A percentile compares a stretch with the other conserved stretches of the same genome.
These are phyloP conservation scores for Pachydiplax longipennis DNA, from an alignment of 2,888 invertebrate genomes.

Conservation along the genomic window DNA sequence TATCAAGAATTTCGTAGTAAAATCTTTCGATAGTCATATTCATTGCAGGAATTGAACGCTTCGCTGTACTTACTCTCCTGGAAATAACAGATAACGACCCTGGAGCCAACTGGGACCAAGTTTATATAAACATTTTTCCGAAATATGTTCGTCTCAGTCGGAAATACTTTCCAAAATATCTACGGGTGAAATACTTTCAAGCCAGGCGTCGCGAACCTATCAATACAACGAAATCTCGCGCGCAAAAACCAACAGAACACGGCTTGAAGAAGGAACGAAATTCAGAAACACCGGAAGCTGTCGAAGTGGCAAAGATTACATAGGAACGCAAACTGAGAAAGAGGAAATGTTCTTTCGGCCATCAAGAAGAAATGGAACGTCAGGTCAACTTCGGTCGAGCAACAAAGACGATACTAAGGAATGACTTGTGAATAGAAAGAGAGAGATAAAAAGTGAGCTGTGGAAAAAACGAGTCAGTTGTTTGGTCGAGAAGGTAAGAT, in stretches of 20 bases:
- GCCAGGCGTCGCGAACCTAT: not conserved
- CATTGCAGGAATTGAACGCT: too few relatives aligned
- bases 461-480: not conserved
- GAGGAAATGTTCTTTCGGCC: conserved; percentile 6
- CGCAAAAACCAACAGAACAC: not conserved
- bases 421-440: not conserved
- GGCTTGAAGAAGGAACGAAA: not conserved
- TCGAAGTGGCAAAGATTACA: not conserved
- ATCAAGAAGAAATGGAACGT: conserved; percentile 30
- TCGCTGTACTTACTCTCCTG: too few relatives aligned
- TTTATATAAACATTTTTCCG: too few relatives aligned
- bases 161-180: not conserved
- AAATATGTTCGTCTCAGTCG: too few relatives aligned
- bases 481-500: not conserved
- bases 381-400: not conserved
- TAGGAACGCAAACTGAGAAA: not conserved
- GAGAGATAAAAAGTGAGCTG: not conserved
- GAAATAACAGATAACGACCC: too few relatives aligned
- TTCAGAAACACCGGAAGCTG: not conserved
- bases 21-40: too few relatives aligned
- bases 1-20: too few relatives aligned
- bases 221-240: not conserved
- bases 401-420: not conserved
- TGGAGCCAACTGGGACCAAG: too few relatives aligned
- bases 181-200: not conserved